phyloP scores from a whole-genome alignment of 2,113 vertebrate genomes.

The Pseudorectes ferrugineus region DNA sequence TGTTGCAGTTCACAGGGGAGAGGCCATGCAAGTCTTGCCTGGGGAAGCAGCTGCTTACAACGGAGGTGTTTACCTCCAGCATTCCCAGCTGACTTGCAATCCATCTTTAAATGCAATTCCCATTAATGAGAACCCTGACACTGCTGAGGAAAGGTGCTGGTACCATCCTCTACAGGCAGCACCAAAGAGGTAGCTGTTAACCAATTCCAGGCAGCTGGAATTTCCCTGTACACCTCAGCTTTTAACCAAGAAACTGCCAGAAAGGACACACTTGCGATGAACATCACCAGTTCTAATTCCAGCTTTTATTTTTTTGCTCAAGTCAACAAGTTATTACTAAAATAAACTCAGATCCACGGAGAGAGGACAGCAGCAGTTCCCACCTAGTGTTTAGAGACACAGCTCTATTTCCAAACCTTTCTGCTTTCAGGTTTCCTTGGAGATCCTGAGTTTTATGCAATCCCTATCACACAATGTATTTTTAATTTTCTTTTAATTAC shows the following conservation, averaged over 20 bases:
- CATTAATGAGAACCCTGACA: neutral
- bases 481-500: no score
- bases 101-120: neutral
- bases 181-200: neutral
- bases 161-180: neutral
- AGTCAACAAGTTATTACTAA: neutral
- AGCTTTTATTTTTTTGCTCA: neutral
- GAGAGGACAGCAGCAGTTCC: neutral
- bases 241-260: neutral
- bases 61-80: neutral
- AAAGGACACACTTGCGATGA: neutral
- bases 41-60: neutral
- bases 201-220: neutral
- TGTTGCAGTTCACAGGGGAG: accelerated
- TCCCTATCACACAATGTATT: neutral
- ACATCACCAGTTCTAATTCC: neutral
- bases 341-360: neutral
- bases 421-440: neutral
- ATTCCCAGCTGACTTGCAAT: neutral
- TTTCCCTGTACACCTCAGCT: neutral
- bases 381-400: neutral
- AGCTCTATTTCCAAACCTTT: neutral
- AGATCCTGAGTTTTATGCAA: neutral
- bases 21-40: neutral
- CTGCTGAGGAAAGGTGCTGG: neutral